Conservation (phyloP, 1,140 invertebrate genomes). For the Leptopilina clavipes region DNA sequence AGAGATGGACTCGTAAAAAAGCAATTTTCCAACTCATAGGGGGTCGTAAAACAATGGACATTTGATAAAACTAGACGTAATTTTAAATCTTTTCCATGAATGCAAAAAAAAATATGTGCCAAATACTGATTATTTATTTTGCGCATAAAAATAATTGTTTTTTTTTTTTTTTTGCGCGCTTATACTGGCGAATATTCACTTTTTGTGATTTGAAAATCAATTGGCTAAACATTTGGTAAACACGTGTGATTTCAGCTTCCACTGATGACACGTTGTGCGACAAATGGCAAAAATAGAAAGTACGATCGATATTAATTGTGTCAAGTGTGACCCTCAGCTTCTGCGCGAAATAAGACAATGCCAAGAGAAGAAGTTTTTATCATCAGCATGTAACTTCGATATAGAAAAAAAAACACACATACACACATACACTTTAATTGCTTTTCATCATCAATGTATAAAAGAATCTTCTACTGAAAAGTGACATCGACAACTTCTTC, state of each 20-base stretch:
- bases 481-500: neutral
- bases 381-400: neutral
- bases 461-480: neutral
- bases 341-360: conserved; percentile 52
- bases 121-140: too few species aligned
- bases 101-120: too few species aligned
- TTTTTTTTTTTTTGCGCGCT: too few species aligned
- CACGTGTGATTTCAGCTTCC: conserved; percentile 8
- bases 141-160: too few species aligned
- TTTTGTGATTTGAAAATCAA: neutral
- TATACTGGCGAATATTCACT: too few species aligned
- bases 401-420: conserved; percentile 1
- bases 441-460: neutral
- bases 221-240: neutral
- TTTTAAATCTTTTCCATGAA: too few species aligned
- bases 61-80: neutral
- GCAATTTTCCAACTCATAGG: too few species aligned
- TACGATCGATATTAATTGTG: conserved; percentile 70
- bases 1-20: too few species aligned
- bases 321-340: conserved; percentile 65
- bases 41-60: too few species aligned
- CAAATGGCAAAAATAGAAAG: conserved; percentile 68
- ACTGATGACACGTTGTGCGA: conserved; percentile 19
- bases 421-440: neutral
- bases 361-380: neutral